phyloP scores from a whole-genome alignment of 2,888 invertebrate genomes.

The Monopis laevigella region DNA sequence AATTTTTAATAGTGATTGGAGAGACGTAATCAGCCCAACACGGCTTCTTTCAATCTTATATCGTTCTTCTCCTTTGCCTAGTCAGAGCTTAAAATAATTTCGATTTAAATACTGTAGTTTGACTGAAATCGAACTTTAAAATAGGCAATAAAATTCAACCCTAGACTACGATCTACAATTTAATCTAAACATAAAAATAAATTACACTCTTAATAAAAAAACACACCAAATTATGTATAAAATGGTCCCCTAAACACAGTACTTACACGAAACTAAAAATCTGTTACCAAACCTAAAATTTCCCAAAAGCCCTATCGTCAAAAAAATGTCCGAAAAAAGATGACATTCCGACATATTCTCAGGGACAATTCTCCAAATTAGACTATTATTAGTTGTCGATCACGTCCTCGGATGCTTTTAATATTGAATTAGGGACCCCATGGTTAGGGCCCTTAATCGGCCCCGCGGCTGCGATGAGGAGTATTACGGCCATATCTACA shows the following conservation, averaged over 20 bases:
- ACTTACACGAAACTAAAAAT: slow-evolving; percentile 20
- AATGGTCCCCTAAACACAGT: slow-evolving; percentile 32
- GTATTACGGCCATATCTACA: slow-evolving; percentile 62
- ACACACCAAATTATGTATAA: slow-evolving; percentile 7
- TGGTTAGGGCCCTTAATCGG: slow-evolving; percentile 63
- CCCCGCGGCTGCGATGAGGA: slow-evolving; percentile 42
- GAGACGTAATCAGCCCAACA: too few species aligned
- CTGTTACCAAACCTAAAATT: slow-evolving; percentile 28
- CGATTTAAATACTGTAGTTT: too few species aligned
- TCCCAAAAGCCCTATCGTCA: slow-evolving; percentile 28
- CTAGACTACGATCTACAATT: not conserved
- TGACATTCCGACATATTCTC: slow-evolving; percentile 64
- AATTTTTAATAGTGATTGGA: too few species aligned
- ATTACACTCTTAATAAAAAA: not conserved
- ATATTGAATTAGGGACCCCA: slow-evolving; percentile 66
- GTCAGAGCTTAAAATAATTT: too few species aligned
- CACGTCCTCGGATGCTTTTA: slow-evolving; percentile 65
- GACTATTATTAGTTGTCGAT: slow-evolving; percentile 65
- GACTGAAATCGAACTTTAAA: too few species aligned
- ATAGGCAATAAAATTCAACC: too few species aligned
- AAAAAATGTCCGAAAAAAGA: slow-evolving; percentile 44
- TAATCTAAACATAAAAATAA: not conserved
- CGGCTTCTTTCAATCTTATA: too few species aligned
- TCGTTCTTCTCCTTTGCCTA: too few species aligned
- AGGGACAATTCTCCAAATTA: slow-evolving; percentile 65